Base-by-base conservation (phyloP, 1,140 invertebrate species). In the Drosophila gunungcola region DNA sequence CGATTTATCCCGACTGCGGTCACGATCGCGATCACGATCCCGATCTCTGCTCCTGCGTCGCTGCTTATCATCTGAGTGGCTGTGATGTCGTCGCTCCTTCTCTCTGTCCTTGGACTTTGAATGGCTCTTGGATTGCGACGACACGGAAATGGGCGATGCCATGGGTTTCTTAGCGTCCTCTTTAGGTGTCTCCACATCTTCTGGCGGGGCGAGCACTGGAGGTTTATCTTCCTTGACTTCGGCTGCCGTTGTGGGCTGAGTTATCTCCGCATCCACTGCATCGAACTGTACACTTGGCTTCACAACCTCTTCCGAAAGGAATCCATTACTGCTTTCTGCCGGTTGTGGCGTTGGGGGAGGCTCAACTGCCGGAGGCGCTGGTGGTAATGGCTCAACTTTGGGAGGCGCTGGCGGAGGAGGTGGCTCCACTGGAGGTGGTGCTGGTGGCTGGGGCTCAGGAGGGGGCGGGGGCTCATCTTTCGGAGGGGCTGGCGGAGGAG, bases 101-200 rank as follows among this genome's bases (percentile, higher is more conserved):
- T 86, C 74, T 21, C 63, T 83, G n/a, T 80, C 70, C 13, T 58
- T 84, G 5, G 68, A 73, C 34, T 64, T 81, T 4, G 78, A 85
- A 43, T 52, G 34, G 4, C 78, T 91, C 38, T 91, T 92, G 0
- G 76, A 78, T 7, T 75, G 68, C 2, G 82, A 86, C 2, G 89
- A 90, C 0, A 77, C 73, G 1, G 58, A 75, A 9, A 72, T 62
- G 16, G 82, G 78, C 16, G 85, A 77, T 0, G 48, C 55, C 13
- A 25, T 78, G 4, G 61, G 38, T 38, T 80, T 85, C 2, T 36
- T 34, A 5, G 11, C 3, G 1, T 74, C 78, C 2, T 63, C 73
- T 45, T 74, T 85, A 0, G 46, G 32, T 1, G 38, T 16, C 7
- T 39, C 55, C 13, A 45, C 6, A 21, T 48, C 38, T 7, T 56